Base-by-base conservation (phyloP, 2,113 vertebrate genomes). In the Salvelinus fontinalis region DNA sequence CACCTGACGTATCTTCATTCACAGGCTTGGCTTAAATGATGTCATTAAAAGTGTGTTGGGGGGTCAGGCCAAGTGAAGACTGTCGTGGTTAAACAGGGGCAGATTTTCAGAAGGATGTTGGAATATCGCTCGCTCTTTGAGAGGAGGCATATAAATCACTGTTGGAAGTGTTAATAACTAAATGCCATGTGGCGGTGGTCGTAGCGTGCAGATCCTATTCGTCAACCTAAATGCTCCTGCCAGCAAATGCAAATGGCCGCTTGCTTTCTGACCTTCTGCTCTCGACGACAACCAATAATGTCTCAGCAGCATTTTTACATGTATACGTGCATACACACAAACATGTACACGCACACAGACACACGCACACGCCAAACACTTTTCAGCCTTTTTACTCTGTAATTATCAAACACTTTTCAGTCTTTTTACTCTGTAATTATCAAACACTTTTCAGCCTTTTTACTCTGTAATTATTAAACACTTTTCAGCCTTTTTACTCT, bases 101-200 rank as follows among this genome's bases (percentile, higher is more conserved):
- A 94, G 94, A 95, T 96, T 95, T 95, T 88, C 51, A 75, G 87
- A 93, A 90, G 94, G 90, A 89, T 94, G 93, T 92, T 92, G 84
- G 75, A 92, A 94, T 93, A 89, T 14, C 51, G 18, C 89, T 81
- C 27, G 66, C 64, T 2, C 59, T 22, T 62, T 62, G 70, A 75
- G 89, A 92, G 93, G 91, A 75, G 84, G 90, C 78, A 87, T 92
- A 95, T 94, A 94, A 95, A 95, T 95, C 94, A 94, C 91, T 86
- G 89, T 91, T 93, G 94, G 91, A 92, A 89, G 94, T 94, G 91
- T 93, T 95, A 93, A 94, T 94, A 93, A 93, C 91, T 85, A 92
- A 92, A 92, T 94, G 93, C 92, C 93, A 20, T n/a, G 59, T 60
- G 59, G 59, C 59, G n/a, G 20, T 60, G 59, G 59, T 20, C 59